phyloP scores from a whole-genome alignment of 2,113 vertebrate genomes.

The Hyperoodon ampullatus region DNA sequence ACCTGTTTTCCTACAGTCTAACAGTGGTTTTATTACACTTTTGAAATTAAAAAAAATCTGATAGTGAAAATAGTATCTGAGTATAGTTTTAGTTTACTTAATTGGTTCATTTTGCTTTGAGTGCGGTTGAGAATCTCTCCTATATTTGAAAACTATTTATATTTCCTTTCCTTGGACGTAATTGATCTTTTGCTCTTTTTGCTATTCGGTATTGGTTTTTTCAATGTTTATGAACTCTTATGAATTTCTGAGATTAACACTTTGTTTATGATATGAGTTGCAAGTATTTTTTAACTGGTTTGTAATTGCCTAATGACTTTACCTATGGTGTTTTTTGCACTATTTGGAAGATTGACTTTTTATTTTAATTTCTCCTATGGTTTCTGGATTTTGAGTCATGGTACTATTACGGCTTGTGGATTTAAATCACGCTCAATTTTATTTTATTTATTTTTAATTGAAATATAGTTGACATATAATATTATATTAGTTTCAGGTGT shows the following conservation, averaged over 20 bases:
- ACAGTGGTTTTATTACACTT: neutral
- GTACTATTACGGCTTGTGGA: neutral
- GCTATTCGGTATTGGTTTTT: neutral
- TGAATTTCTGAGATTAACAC: neutral
- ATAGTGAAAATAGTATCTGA: neutral
- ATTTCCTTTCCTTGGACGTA: neutral
- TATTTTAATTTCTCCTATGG: neutral
- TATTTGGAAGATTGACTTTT: neutral
- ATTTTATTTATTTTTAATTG: neutral
- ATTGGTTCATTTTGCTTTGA: constrained; percentile 15
- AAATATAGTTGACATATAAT: neutral
- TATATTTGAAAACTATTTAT: neutral
- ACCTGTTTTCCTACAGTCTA: neutral
- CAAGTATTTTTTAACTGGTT: neutral
- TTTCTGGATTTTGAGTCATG: constrained; percentile 4
- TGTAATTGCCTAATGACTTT: neutral
- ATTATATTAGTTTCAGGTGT: neutral
- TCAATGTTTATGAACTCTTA: neutral
- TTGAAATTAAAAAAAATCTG: neutral
- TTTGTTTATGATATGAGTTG: neutral
- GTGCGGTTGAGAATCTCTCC: neutral
- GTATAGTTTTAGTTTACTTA: neutral
- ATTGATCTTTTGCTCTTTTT: neutral
- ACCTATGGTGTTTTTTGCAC: neutral
- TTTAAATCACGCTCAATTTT: neutral